A percentile compares a stretch with the other conserved stretches of the same genome.
Conservation (phyloP, 2,888 invertebrate species). For the Chorisops tibialis region DNA sequence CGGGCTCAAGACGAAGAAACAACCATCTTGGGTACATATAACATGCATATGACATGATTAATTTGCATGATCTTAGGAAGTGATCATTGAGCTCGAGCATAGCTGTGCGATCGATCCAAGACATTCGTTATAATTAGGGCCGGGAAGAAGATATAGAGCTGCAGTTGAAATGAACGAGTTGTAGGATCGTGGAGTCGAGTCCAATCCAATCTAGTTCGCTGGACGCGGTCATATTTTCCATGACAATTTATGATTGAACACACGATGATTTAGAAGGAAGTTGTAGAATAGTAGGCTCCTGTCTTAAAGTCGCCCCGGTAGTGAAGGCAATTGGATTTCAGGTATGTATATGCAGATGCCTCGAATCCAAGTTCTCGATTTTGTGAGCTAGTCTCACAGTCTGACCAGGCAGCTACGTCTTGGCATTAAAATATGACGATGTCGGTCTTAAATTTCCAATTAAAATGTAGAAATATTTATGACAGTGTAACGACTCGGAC, state of each 20-base stretch:
- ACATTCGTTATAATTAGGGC: conserved; percentile 32
- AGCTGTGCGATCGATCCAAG: conserved; percentile 20
- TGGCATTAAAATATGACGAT: conserved; percentile 17
- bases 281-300: conserved; percentile 15
- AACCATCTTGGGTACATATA: neutral
- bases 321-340: conserved; percentile 10
- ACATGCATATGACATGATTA: conserved; percentile 29
- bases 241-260: conserved; percentile 30
- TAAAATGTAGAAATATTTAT: conserved; percentile 25
- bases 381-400: too few relatives aligned
- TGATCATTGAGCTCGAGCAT: conserved; percentile 25
- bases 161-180: conserved; percentile 20
- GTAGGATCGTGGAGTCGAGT: neutral
- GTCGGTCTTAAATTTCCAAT: conserved; percentile 23
- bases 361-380: neutral
- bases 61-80: conserved; percentile 32
- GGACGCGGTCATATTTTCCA: conserved; percentile 22
- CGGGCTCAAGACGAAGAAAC: conserved; percentile 13
- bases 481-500: conserved; percentile 11
- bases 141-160: conserved; percentile 25
- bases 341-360: conserved; percentile 14
- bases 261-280: conserved; percentile 12
- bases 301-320: neutral
- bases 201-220: neutral
- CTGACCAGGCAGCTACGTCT: conserved; percentile 19